Conservation (phyloP, 2,888 invertebrate species). For the Trichopria drosophilae region DNA sequence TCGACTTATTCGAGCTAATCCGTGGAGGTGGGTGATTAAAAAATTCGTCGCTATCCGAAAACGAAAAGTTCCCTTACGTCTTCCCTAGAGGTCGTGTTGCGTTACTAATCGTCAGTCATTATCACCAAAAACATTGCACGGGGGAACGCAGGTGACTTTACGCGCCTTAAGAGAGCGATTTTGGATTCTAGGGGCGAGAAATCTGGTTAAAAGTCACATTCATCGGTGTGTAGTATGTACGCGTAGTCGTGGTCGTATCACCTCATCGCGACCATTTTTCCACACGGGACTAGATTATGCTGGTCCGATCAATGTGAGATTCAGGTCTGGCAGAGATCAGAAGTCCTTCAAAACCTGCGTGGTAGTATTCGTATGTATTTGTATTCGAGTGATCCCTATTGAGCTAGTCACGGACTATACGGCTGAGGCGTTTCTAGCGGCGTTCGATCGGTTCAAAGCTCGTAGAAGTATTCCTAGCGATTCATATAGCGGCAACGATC, state of each 20-base stretch:
- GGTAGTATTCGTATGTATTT: too few species aligned
- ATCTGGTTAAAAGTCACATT: not conserved
- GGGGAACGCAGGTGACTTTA: conserved; percentile 1
- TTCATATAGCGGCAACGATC: too few species aligned
- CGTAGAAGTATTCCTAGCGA: too few species aligned
- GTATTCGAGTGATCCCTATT: too few species aligned
- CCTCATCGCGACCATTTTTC: not conserved
- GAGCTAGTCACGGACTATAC: too few species aligned
- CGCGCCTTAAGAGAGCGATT: not conserved
- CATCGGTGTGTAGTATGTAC: not conserved
- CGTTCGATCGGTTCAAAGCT: too few species aligned
- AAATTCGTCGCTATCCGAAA: not conserved
- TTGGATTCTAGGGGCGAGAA: not conserved
- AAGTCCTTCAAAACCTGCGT: too few species aligned
- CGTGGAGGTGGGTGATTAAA: not conserved
- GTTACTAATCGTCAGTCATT: not conserved
- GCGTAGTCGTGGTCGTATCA: not conserved
- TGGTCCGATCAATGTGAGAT: not conserved
- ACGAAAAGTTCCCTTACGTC: not conserved
- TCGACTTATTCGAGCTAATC: not conserved
- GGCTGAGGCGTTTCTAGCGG: too few species aligned
- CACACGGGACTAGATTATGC: conserved; percentile 7
- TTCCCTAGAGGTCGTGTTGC: not conserved
- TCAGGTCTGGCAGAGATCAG: too few species aligned
- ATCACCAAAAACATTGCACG: not conserved